These are phyloP conservation scores for Takifugu flavidus DNA, from an alignment of 2,113 vertebrate species.

Conservation along the genomic window DNA sequence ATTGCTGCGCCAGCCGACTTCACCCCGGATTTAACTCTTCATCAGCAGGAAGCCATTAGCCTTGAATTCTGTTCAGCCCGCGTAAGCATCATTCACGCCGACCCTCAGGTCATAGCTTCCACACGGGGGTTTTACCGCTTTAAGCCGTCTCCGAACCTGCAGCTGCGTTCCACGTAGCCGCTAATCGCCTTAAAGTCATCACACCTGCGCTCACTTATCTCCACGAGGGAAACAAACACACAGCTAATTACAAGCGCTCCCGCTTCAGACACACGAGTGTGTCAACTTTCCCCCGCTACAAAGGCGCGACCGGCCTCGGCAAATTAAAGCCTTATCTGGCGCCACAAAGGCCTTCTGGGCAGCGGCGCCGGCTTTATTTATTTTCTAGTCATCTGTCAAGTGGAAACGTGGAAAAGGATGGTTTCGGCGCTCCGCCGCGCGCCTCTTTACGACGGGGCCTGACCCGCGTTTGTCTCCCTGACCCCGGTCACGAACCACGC, in stretches of 20 bases:
- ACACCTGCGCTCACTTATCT: conserved; percentile 51
- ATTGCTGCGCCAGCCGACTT: conserved; percentile 23
- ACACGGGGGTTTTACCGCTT: conserved; percentile 9
- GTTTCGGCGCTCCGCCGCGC: conserved; percentile 45
- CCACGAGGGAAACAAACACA: conserved; percentile 58
- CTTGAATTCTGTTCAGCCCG: conserved; percentile 33
- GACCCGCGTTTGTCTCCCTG: conserved; percentile 43
- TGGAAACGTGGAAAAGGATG: conserved; percentile 35
- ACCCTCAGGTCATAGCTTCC: conserved; percentile 12
- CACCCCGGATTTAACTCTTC: conserved; percentile 30
- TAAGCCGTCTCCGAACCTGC: conserved; percentile 20
- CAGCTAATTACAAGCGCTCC: conserved; percentile 64
- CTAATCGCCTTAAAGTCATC: conserved; percentile 56
- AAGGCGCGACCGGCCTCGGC: conserved; percentile 44
- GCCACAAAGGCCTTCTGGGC: conserved; percentile 22
- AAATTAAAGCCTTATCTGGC: conserved; percentile 63
- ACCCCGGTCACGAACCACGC: conserved; percentile 9
- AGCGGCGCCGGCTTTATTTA: conserved; percentile 31
- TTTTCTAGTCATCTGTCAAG: conserved; percentile 44
- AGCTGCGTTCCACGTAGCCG: conserved; percentile 36
- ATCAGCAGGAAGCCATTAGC: conserved; percentile 28
- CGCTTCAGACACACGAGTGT: conserved; percentile 41
- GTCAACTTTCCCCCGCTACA: conserved; percentile 35
- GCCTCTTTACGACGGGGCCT: conserved; percentile 36
- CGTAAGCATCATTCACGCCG: conserved; percentile 32